Evolutionary conservation across 1,140 invertebrate species (phyloP), one percentile per base, ranked within the genome.

Genomic region (Drosophila insularis): DNA sequence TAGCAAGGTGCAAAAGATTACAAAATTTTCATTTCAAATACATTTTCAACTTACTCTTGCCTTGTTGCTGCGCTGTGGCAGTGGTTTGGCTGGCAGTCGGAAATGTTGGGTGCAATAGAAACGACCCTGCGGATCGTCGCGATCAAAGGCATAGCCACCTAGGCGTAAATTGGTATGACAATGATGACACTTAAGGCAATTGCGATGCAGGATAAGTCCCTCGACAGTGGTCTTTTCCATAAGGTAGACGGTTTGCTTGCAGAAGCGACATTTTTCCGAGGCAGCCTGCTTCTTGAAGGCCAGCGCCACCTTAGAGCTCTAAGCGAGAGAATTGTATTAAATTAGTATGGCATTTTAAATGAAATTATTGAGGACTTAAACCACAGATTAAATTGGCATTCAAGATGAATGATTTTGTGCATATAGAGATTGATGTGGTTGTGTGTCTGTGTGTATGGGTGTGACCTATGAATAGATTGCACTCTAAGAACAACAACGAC

Each of bases 171-270:
- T 91, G 1, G 92, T 91, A 65, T 91, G 92, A 78, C 92, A 92
- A 69, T 92, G 90, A 79, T 92, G 89, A 91, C 95, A 96, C 81
- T 94, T 94, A 85, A 97, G 96, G 91, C 97, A 97, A 65, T 95
- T 95, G 54, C 97, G 93, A 93, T 98, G 97, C 91, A 98, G 97
- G 81, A 96, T 96, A 81, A 95, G 94, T 43, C 96, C 96, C 93
- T 98, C 97, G 4, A 97, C 96, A 84, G 94, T 96, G 78, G 97
- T 93, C 67, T 96, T 94, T 92, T 98, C 97, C 95, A 98, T 96
- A 13, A 98, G 93, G 90, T 98, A 98, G 31, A 98, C 97, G 13
- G 96, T 93, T 92, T 97, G 96, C 66, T 95, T 94, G 92, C 97
- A 98, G 92, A 97, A 97, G 92, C 97, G 96, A 91, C 97, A 98